These are phyloP conservation scores for Heliconius hortense DNA, from an alignment of 2,888 invertebrate species.

Conservation along the genomic window DNA sequence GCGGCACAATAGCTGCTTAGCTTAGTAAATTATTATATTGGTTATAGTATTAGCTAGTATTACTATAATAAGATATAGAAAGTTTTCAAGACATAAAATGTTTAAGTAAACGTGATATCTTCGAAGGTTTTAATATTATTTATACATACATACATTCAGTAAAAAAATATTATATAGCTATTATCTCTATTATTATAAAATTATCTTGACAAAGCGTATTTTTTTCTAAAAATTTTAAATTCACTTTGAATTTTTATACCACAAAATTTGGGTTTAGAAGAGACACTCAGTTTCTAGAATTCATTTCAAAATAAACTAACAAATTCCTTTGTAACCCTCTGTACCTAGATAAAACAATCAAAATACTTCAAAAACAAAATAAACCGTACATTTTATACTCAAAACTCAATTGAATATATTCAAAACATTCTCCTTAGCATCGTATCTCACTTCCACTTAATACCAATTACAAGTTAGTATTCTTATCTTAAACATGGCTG, in stretches of 20 bases:
- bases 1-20: background rate
- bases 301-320: background rate
- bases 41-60: background rate
- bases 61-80: background rate
- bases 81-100: background rate
- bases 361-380: background rate
- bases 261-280: background rate
- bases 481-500: conserved; percentile 43
- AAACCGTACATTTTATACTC: background rate
- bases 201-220: background rate
- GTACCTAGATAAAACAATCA: background rate
- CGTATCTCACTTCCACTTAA: conserved; percentile 42
- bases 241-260: background rate
- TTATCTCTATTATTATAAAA: background rate
- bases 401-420: conserved; percentile 29
- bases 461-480: conserved; percentile 41
- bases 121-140: background rate
- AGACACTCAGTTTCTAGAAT: background rate
- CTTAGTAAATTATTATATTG: background rate
- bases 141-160: background rate
- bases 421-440: conserved; percentile 32
- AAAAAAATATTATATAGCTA: background rate
- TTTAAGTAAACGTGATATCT: background rate
- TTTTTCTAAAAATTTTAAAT: background rate
- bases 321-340: background rate